Base-by-base conservation (phyloP, 2,888 invertebrate genomes). In the Heliconius hortense region DNA sequence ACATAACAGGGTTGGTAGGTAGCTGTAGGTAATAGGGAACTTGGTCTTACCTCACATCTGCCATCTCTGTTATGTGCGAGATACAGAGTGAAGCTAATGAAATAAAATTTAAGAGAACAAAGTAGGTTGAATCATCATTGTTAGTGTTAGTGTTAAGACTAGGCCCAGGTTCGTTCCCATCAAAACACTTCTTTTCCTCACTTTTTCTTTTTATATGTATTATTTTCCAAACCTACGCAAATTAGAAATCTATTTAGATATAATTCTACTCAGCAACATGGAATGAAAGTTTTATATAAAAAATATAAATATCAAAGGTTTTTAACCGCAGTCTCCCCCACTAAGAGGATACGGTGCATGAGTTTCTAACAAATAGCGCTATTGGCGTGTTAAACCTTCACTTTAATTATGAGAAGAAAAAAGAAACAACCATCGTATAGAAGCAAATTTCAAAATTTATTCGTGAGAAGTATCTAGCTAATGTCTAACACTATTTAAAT, bases 321-420 rank as follows among this genome's bases (percentile, higher is more conserved):
- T 71, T 15, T 75, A 48, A 84, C 82, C 76, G 78, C 88, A 86
- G 85, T 70, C 80, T 81, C 80, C 77, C 77, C 79, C 81, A 81
- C 82, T 84, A 84, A 81, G 82, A 81, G 80, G 82, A 81, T 84
- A 90, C 88, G 90, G 84, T 88, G 82, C 77, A 82, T 88, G 87
- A 83, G 84, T 89, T 84, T 82, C 85, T 85, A 86, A 89, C 88
- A 88, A 87, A 89, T 87, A 89, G 85, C 84, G 81, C 82, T 84
- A 86, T 86, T 85, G 84, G 88, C 87, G 84, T 87, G 87, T 87
- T 85, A 88, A 86, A 86, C 86, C 88, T 87, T 84, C 82, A 81
- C 82, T 80, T 82, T 87, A 87, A 88, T 88, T 88, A 87, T 80
- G 80, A 68, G 39, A 62, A 81, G 81, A 84, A 85, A 86, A 84